phyloP scores from a whole-genome alignment of 1,140 invertebrate genomes.

The Heliconius congener region DNA sequence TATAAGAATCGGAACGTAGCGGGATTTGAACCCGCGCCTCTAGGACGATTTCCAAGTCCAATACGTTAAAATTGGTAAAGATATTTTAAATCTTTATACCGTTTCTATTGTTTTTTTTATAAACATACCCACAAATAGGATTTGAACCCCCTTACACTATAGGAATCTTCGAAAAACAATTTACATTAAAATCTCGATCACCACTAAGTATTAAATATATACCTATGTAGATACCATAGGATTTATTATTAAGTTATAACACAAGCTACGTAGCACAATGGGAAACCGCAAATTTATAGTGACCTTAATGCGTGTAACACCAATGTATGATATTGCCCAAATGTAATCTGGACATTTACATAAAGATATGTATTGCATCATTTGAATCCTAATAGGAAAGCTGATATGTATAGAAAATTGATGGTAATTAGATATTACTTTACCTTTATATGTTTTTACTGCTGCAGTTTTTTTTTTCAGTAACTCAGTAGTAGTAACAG shows the following conservation, averaged over 20 bases:
- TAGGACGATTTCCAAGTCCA: too few relatives aligned
- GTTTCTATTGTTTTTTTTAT: too few relatives aligned
- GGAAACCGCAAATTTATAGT: conserved; percentile 20
- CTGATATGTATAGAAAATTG: conserved; percentile 27
- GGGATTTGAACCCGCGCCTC: too few relatives aligned
- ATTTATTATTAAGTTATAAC: not conserved
- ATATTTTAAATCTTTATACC: too few relatives aligned
- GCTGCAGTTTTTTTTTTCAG: not conserved
- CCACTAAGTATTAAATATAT: not conserved
- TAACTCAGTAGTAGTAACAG: not conserved
- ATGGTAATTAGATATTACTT: conserved; percentile 13
- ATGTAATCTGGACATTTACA: conserved; percentile 32
- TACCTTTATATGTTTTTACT: not conserved
- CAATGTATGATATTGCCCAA: conserved; percentile 26
- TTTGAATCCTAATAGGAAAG: conserved; percentile 33
- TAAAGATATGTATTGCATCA: conserved; percentile 32
- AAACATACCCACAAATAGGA: not conserved
- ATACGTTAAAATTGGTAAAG: too few relatives aligned
- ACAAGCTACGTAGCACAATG: conserved; percentile 15
- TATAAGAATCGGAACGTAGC: too few relatives aligned
- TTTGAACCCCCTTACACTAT: not conserved
- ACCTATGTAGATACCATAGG: not conserved
- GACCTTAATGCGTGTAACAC: conserved; percentile 22
- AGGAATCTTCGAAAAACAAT: not conserved
- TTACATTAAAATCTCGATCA: not conserved